phyloP scores from a whole-genome alignment of 2,888 invertebrate genomes.

The Lomographa bimaculata region DNA sequence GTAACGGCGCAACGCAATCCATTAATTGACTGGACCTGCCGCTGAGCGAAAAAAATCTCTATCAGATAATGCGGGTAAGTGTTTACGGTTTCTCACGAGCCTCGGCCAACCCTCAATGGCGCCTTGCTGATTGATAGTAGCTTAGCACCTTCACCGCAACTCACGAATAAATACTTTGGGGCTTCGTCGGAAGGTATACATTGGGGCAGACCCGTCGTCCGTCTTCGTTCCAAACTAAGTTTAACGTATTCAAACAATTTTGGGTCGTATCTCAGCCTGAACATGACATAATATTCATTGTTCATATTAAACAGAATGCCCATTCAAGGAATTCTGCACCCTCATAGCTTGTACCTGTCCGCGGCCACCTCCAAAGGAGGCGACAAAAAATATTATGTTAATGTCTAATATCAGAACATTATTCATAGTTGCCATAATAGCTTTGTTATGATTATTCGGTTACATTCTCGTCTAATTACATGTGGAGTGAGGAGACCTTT shows the following conservation, averaged over 20 bases:
- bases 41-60: constrained; percentile 74
- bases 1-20: constrained; percentile 79
- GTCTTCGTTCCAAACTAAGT: constrained; percentile 37
- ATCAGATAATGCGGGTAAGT: constrained; percentile 81
- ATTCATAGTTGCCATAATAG: constrained; percentile 77
- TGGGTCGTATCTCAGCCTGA: constrained; percentile 29
- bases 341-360: constrained; percentile 79
- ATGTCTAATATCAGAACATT: constrained; percentile 76
- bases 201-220: constrained; percentile 16
- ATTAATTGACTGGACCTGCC: constrained; percentile 81
- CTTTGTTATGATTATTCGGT: constrained; percentile 79
- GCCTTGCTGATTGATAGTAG: constrained; percentile 82
- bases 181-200: constrained; percentile 32
- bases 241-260: constrained; percentile 23
- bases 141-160: constrained; percentile 58
- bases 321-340: constrained; percentile 83
- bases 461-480: constrained; percentile 67
- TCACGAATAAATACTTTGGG: constrained; percentile 42
- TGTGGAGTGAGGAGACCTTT: constrained; percentile 45
- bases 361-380: constrained; percentile 78
- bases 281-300: constrained; percentile 37
- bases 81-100: constrained; percentile 83
- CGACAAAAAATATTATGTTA: constrained; percentile 80
- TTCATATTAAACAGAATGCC: constrained; percentile 45
- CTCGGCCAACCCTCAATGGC: constrained; percentile 81